Evolutionary conservation across 2,113 vertebrate genomes (phyloP).

Genomic region (Bolborhynchus lineola): DNA sequence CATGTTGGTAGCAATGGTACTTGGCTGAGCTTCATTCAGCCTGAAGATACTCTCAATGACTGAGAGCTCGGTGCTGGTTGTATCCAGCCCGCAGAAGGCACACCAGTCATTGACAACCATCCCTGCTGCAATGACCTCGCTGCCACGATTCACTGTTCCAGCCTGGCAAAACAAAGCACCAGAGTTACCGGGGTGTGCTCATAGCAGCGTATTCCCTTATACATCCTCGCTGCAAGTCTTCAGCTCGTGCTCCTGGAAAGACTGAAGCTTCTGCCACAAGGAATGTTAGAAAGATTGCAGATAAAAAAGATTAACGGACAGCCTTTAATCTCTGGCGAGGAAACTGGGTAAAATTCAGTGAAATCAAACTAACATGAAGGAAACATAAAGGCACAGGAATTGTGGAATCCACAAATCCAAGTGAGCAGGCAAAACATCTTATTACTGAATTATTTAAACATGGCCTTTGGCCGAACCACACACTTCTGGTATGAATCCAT

Average conservation of each 20-base stretch:
- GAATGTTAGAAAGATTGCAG: neutral
- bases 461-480: neutral
- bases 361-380: neutral
- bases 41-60: conserved; percentile 96
- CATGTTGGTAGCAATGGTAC: conserved; percentile 93
- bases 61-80: conserved; percentile 94
- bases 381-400: neutral
- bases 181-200: rapidly evolving
- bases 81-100: conserved; percentile 96
- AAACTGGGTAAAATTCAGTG: neutral
- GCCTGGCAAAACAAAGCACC: conserved; percentile 73
- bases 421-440: neutral
- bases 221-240: neutral
- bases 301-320: neutral
- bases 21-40: conserved; percentile 88
- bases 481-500: neutral
- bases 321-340: neutral
- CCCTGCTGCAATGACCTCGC: conserved; percentile 92
- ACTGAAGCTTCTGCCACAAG: neutral
- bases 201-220: rapidly evolving
- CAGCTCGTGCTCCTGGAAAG: neutral
- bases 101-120: conserved; percentile 99
- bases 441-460: neutral
- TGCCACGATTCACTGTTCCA: conserved; percentile 94
- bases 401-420: neutral